phyloP scores from a whole-genome alignment of 1,140 invertebrate genomes.

The Olivierus martensii region DNA sequence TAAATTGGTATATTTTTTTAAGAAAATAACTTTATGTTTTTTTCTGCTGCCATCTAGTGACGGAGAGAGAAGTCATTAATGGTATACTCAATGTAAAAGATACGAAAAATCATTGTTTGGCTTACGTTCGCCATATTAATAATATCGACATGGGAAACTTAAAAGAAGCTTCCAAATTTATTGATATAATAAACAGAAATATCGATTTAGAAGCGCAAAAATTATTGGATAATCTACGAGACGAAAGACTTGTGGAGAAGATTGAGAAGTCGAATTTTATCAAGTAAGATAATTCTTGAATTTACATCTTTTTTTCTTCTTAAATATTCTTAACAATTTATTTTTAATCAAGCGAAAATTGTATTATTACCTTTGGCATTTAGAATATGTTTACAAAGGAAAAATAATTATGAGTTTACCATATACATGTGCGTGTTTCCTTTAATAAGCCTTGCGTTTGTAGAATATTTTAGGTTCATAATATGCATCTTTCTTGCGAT shows the following conservation, averaged over 20 bases:
- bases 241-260: constrained; percentile 69
- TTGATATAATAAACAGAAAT: constrained; percentile 85
- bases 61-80: constrained; percentile 92
- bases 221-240: constrained; percentile 73
- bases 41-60: constrained; percentile 47
- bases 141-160: constrained; percentile 94
- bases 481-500: too few species aligned
- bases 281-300: too few species aligned
- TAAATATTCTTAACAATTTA: too few species aligned
- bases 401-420: too few species aligned
- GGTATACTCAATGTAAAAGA: constrained; percentile 87
- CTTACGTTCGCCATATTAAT: constrained; percentile 89
- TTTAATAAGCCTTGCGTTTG: too few species aligned
- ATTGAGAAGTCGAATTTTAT: constrained; percentile 77
- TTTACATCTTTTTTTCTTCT: too few species aligned
- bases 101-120: constrained; percentile 91
- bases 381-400: too few species aligned
- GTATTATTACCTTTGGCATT: too few species aligned
- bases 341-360: too few species aligned
- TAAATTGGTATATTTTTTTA: too few species aligned
- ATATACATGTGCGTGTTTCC: too few species aligned
- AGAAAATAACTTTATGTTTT: neutral
- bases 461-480: too few species aligned
- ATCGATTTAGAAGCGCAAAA: constrained; percentile 87
- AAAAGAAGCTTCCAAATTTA: constrained; percentile 81